These are phyloP conservation scores for Formicarius rufipectus DNA, from an alignment of 2,113 vertebrate species.

Conservation along the genomic window DNA sequence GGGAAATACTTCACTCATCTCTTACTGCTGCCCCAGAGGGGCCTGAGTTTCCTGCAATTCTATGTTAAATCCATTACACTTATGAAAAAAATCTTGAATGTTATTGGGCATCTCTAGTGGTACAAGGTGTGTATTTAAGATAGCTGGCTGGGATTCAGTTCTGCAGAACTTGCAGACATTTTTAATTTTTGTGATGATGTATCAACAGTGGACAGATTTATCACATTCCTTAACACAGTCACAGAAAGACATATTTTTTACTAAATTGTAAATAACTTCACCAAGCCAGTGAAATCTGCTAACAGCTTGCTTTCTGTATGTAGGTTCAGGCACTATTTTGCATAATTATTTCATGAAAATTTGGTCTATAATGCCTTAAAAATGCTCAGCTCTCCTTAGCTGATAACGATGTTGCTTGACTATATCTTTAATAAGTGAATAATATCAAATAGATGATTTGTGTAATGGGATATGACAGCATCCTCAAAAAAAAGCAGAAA, in stretches of 20 bases:
- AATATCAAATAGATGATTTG: neutral
- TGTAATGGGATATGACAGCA: neutral
- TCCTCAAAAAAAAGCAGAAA: neutral
- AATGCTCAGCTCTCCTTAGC: neutral
- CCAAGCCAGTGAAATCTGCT: neutral
- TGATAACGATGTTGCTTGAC: neutral
- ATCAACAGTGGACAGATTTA: neutral
- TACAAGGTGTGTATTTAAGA: neutral
- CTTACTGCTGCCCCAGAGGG: neutral
- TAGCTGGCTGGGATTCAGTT: neutral
- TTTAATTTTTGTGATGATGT: neutral
- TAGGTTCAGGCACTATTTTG: accelerated
- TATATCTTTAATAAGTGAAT: neutral
- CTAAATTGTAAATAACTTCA: neutral
- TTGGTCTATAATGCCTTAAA: neutral
- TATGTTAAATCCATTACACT: neutral
- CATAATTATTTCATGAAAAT: neutral
- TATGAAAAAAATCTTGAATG: neutral
- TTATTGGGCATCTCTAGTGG: neutral
- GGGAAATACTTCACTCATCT: neutral
- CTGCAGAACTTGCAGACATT: neutral
- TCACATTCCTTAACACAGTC: neutral
- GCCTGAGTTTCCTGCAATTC: accelerated
- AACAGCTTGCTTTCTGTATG: neutral
- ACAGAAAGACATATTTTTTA: neutral